Evolutionary conservation across 1,140 invertebrate genomes (phyloP), one percentile per base, ranked within the genome.

Genomic region (Lepidurus packardi): DNA sequence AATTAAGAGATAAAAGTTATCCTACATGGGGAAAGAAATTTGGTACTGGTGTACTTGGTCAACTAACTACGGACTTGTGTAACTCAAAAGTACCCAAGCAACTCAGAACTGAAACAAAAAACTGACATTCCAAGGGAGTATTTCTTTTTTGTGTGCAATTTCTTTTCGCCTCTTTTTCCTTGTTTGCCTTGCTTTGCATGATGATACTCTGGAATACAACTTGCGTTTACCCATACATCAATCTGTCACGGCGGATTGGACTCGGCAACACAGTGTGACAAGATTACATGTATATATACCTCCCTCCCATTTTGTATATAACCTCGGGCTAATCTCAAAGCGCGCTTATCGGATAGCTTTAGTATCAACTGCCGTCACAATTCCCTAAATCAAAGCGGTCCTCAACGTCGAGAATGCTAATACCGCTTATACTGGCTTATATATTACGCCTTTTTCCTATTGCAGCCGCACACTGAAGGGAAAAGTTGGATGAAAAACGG

Each of bases 221-320:
- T 34, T 65, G 53, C 53, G 53, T 16, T 65, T 65, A 65, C 21
- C 53, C 53, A 65, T 65, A 65, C 21, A 65, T 65, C 53, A 65
- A 65, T n/a, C 53, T 65, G 53, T 65, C 53, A 65, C 53, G 53
- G 16, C 16, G 53, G 53, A 65, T 65, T 65, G 53, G 53, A 65
- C 21, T 65, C 53, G 53, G 53, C n/a, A 65, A 65, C 53, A 65
- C 53, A 13, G 53, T 65, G 53, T n/a, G 53, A 65, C 53, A 65
- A 65, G 53, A 65, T 65, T 65, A 65, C 53, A 65, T 65, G 16
- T 65, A 65, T 65, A 21, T 65, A 65, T 65, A 21, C 53, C 53
- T 21, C 45, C 53, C 53, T 65, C 53, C 53, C 53, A 65, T 65
- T 21, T 7, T 3, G 16, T 9, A 65, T 34, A 2, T 34, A 65